Evolutionary conservation across 2,113 vertebrate species (phyloP).

Genomic region (Megaleporinus macrocephalus): DNA sequence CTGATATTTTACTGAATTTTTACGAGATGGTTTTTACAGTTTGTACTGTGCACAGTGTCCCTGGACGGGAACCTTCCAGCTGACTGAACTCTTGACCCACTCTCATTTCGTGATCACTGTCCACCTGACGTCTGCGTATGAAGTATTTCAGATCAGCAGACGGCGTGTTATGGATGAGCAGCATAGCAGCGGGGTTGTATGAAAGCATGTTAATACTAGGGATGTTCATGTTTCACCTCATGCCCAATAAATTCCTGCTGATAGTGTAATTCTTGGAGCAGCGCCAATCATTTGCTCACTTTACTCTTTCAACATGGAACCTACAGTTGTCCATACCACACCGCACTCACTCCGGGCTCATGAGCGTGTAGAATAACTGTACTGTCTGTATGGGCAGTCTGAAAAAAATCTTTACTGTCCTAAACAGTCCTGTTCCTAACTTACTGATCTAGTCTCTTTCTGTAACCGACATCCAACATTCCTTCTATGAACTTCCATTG

Average conservation of each 20-base stretch:
- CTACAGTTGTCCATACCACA: neutral
- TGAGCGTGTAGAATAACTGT: neutral
- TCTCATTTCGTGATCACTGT: neutral
- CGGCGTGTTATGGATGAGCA: neutral
- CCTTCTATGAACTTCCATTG: no score
- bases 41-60: neutral
- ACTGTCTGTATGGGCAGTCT: neutral
- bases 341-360: neutral
- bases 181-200: neutral
- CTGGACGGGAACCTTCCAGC: neutral
- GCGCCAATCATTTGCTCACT: conserved; percentile 42
- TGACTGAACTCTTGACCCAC: neutral
- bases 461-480: no score
- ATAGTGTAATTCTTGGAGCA: neutral
- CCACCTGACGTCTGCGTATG: neutral
- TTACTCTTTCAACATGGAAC: conserved; percentile 26
- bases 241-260: neutral
- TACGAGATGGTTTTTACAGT: no score
- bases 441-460: no score
- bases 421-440: no score
- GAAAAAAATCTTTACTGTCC: no score
- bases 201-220: neutral
- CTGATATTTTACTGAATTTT: no score
- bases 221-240: neutral
- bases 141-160: neutral